Conservation (phyloP, 2,888 invertebrate genomes). For the Troides oblongomaculatus region DNA sequence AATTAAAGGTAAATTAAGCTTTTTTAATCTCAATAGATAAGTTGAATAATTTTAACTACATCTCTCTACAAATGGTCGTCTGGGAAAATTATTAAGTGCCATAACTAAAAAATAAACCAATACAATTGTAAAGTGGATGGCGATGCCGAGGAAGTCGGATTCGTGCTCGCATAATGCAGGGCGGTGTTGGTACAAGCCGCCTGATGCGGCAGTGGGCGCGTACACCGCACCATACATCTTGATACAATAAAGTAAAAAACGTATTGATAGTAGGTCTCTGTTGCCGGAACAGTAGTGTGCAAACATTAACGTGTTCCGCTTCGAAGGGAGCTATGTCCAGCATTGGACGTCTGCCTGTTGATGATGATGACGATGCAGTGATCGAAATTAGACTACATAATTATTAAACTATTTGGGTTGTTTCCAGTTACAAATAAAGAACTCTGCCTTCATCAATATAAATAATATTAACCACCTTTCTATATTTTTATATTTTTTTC, state of each 20-base stretch:
- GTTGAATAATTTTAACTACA: slow-evolving; percentile 1
- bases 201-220: slow-evolving; percentile 15
- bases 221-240: slow-evolving; percentile 1
- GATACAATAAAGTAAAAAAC: slow-evolving; percentile 3
- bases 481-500: no score
- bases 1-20: not conserved
- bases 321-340: no score
- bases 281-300: no score
- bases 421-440: no score
- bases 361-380: no score
- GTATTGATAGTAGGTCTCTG: no score
- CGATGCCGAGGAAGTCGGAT: not conserved
- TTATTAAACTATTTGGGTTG: no score
- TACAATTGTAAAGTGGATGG: not conserved
- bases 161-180: slow-evolving; percentile 27
- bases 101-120: slow-evolving; percentile 1
- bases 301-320: no score
- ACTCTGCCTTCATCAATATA: no score
- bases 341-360: no score
- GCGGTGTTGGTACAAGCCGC: slow-evolving; percentile 18
- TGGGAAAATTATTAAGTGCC: not conserved
- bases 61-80: not conserved
- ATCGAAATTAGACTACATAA: no score
- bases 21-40: slow-evolving; percentile 2
- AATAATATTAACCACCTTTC: no score